A percentile compares a stretch with the other conserved stretches of the same genome.
Evolutionary conservation across 2,888 invertebrate genomes (phyloP).

Genomic region (Dicycla oo): DNA sequence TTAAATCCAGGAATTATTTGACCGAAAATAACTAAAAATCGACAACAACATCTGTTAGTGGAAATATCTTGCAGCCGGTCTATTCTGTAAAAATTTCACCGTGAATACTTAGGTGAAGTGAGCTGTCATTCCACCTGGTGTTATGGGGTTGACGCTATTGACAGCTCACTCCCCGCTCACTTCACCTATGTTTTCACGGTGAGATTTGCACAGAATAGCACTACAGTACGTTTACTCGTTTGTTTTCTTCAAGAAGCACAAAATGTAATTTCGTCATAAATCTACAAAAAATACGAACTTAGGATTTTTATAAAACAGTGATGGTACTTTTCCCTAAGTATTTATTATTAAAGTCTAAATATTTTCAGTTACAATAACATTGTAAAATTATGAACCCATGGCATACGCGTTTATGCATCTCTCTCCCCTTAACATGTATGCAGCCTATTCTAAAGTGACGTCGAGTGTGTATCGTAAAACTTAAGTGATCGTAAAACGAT

Average conservation of each 20-base stretch:
- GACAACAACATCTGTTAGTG: not conserved
- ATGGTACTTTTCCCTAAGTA: not conserved
- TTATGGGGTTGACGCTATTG: too few relatives aligned
- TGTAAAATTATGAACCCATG: not conserved
- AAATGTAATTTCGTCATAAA: not conserved
- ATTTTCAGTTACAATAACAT: not conserved
- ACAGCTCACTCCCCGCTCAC: too few relatives aligned
- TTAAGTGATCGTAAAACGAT: constrained; percentile 58
- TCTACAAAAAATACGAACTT: not conserved
- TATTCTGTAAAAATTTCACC: too few relatives aligned
- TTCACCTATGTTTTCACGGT: too few relatives aligned
- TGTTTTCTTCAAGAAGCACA: not conserved
- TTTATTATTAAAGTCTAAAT: not conserved
- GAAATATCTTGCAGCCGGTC: not conserved
- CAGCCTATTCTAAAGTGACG: not conserved
- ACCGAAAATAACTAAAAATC: not conserved
- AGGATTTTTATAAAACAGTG: not conserved
- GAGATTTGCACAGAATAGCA: too few relatives aligned
- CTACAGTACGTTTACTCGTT: too few relatives aligned
- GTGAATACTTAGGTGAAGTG: too few relatives aligned
- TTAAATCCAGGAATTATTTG: constrained; percentile 1
- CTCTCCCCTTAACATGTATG: not conserved
- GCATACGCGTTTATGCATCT: not conserved
- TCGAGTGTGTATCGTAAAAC: constrained; percentile 38
- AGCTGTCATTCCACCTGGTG: too few relatives aligned